Base-by-base conservation (phyloP, 2,113 vertebrate species). In the Antechinus stuartii region DNA sequence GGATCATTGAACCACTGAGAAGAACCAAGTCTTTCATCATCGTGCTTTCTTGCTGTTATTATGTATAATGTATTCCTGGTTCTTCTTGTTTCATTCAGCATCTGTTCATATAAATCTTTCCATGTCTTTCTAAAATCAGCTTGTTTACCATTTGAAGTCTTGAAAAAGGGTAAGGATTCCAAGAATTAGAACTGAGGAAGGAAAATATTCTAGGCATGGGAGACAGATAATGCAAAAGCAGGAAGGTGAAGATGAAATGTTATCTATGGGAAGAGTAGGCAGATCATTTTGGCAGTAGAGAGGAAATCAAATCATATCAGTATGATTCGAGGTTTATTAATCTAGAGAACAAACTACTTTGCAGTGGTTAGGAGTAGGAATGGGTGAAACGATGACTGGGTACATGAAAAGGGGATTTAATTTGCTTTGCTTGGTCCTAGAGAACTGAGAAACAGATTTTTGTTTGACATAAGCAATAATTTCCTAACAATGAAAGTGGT, bases 361-460 rank as follows among this genome's bases (percentile, higher is more conserved):
- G 19, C 68, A 84, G n/a, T 42, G 19, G 16, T 42, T n/a, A 23
- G 35, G 7, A 19, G 19, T 42, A 7, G 30, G 30, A 30, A 61
- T 12, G 57, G 2, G 10, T 30, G 14, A 4, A 76, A n/a, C 19
- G 30, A 76, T 76, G 68, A 23, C 19, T 84, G 68, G 19, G 1
- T 42, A 84, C n/a, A 84, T 42, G 19, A 19, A 84, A 84, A 19
- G 2, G 35, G n/a, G n/a, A 23, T 84, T 84, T 84, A 42, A 84
- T 42, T 84, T 84, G 68, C 7, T 84, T 42, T 23, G 14, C 68
- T 84, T 84, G n/a, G 35, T 42, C n/a, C 68, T 16, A 42, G 19
- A 84, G 68, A 84, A n/a, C 68, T 84, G 68, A 42, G 68, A 84
- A 84, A 84, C n/a, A 84, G 68, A 84, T 84, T 84, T 84, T 84